Evolutionary conservation across 2,113 vertebrate species (phyloP).

Genomic region (Paratilapia polleni): DNA sequence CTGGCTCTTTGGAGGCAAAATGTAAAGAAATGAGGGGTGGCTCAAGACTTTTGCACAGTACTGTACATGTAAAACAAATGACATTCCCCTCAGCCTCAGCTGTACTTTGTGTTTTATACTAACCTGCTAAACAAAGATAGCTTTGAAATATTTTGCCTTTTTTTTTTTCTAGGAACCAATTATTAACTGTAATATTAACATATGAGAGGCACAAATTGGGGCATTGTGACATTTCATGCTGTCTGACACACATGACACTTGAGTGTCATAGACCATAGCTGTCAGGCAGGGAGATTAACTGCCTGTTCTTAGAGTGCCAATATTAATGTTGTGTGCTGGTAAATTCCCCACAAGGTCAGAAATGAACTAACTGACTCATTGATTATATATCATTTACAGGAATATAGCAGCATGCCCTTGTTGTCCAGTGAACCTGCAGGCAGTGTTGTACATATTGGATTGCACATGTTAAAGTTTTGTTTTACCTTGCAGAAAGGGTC

Average conservation of each 20-base stretch:
- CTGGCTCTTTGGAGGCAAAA: background rate
- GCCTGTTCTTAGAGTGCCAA: conserved; percentile 17
- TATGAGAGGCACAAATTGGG: background rate
- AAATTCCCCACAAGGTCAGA: conserved; percentile 59
- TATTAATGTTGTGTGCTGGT: conserved; percentile 48
- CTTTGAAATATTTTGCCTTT: background rate
- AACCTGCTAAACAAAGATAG: background rate
- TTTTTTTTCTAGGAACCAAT: background rate
- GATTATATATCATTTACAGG: conserved; percentile 55
- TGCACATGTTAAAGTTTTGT: conserved; percentile 12
- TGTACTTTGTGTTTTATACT: background rate
- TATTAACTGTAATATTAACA: background rate
- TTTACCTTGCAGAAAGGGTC: background rate
- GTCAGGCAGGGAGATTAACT: conserved; percentile 29
- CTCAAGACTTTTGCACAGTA: background rate
- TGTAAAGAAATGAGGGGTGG: background rate
- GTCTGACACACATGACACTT: fast-evolving
- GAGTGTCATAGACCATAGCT: background rate
- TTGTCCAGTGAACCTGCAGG: conserved; percentile 19
- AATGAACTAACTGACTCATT: conserved; percentile 56
- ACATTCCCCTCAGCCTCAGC: background rate
- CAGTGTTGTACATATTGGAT: conserved; percentile 30
- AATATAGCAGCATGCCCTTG: conserved; percentile 34
- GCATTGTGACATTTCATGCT: background rate
- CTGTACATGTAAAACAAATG: fast-evolving